Evolutionary conservation across 1,140 invertebrate species (phyloP), one percentile per base, ranked within the genome.

Genomic region (Whitmania pigra): DNA sequence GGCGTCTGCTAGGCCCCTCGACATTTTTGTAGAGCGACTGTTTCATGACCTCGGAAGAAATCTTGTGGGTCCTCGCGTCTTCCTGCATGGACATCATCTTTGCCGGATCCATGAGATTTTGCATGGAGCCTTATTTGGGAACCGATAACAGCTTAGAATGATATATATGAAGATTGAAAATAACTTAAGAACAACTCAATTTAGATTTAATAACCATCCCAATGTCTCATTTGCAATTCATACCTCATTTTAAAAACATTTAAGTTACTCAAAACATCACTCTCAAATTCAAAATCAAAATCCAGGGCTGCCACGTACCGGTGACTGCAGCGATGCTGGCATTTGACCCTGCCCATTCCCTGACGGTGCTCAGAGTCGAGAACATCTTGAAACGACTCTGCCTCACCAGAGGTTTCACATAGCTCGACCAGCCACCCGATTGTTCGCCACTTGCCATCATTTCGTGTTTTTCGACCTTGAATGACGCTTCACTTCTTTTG

Each of bases 61-160:
- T 74, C 17, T 57, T 43, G 5, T 69, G 71, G 25, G 73, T 60
- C 18, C 53, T 31, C 0, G 73, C 73, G 31, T 74, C 73, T 36
- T 72, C 73, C 66, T 74, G 73, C 73, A 74, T 72, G 6, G 60
- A 68, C 73, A 74, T 74, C 73, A 74, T 67, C 67, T 70, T 69
- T 6, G 57, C 22, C 5, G 70, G 49, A 40, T 74, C 73, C 11
- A 74, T 55, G 13, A 72, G 29, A 36, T 72, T 72, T 63, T 63
- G 57, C 57, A 63, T 63, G 57, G 57, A 63, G 11, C 57, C 57
- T 63, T 63, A 25, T 11, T 63, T 15, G 29, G 29, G 18, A 63
- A n/a, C 5, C 9, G 29, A 25, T 15, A 25, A 13, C 3, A 63
- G 9, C 29, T 7, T 25, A 63, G 22, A 25, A 5, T 49, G 2